Evolutionary conservation across 2,797 vertebrate genomes (phyloP).

Genomic region (Myotis planiceps): DNA sequence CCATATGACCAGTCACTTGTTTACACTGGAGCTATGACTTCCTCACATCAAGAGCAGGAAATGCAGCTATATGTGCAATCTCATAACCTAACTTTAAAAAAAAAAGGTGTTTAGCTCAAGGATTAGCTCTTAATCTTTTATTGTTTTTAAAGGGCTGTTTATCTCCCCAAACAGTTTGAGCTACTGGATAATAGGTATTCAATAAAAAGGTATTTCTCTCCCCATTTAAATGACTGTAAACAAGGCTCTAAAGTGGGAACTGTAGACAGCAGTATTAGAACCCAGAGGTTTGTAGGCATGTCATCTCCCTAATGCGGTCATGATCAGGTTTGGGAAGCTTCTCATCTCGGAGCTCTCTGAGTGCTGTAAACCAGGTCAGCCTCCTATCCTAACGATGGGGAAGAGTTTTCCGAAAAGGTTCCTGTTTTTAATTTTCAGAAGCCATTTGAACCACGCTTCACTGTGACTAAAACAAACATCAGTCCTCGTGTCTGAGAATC

Average conservation of each 20-base stretch:
- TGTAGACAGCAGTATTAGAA: background rate
- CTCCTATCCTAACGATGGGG: background rate
- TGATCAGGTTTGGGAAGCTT: background rate
- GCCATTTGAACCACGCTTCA: constrained; percentile 55
- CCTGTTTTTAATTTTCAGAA: constrained; percentile 51
- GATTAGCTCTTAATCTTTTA: constrained; percentile 67
- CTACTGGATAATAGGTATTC: constrained; percentile 42
- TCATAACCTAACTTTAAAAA: constrained; percentile 26
- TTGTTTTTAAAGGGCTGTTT: constrained; percentile 64
- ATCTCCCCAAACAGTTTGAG: constrained; percentile 65
- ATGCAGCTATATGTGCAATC: constrained; percentile 18
- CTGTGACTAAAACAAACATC: constrained; percentile 34
- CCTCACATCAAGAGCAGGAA: constrained; percentile 43
- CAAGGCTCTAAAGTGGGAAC: background rate
- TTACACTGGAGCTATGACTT: constrained; percentile 67
- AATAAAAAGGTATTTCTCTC: constrained; percentile 8
- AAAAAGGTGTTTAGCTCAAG: constrained; percentile 49
- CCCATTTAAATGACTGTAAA: background rate
- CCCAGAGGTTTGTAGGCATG: background rate
- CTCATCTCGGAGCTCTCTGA: background rate
- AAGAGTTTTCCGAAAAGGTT: constrained; percentile 43
- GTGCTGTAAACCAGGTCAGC: background rate
- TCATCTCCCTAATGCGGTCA: background rate
- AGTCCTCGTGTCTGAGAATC: background rate
- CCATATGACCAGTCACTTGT: constrained; percentile 54